Conservation (phyloP, 1,140 invertebrate species). For the Drosophila hydei region DNA sequence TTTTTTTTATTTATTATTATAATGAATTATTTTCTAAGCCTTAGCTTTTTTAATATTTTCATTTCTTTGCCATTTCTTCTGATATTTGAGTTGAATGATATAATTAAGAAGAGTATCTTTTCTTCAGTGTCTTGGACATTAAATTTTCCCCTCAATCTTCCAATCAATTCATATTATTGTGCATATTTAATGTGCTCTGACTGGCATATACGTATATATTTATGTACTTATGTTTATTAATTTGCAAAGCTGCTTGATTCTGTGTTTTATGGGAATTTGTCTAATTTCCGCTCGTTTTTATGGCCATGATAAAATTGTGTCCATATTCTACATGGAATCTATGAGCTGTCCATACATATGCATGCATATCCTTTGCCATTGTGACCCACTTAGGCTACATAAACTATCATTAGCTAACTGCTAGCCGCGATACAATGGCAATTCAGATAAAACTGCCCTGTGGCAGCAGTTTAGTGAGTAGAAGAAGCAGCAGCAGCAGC, state of each 20-base stretch:
- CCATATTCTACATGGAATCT: background rate
- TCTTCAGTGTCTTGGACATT: background rate
- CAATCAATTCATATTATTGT: conserved; percentile 14
- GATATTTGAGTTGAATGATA: too few relatives aligned
- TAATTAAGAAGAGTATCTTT: background rate
- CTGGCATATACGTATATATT: conserved; percentile 10
- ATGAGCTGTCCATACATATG: conserved; percentile 2
- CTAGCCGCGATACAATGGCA: conserved; percentile 22
- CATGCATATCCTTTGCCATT: conserved; percentile 48
- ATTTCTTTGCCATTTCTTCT: too few relatives aligned
- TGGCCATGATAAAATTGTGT: conserved; percentile 15
- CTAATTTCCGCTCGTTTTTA: conserved; percentile 28
- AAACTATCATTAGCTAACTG: conserved; percentile 62
- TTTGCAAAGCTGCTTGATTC: conserved; percentile 7
- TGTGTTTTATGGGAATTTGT: conserved; percentile 32
- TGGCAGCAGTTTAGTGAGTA: conserved; percentile 6
- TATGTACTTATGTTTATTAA: background rate
- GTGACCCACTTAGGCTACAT: conserved; percentile 67
- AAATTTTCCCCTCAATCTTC: background rate
- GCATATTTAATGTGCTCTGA: conserved; percentile 31
- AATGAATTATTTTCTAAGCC: too few relatives aligned
- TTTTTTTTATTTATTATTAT: too few relatives aligned
- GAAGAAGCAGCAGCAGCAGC: conserved; percentile 5
- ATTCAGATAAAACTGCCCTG: conserved; percentile 5
- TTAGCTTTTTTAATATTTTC: too few relatives aligned